A percentile compares a stretch with the other conserved stretches of the same genome.
phyloP scores from a whole-genome alignment of 2,888 invertebrate species.

The Axea sp. region DNA sequence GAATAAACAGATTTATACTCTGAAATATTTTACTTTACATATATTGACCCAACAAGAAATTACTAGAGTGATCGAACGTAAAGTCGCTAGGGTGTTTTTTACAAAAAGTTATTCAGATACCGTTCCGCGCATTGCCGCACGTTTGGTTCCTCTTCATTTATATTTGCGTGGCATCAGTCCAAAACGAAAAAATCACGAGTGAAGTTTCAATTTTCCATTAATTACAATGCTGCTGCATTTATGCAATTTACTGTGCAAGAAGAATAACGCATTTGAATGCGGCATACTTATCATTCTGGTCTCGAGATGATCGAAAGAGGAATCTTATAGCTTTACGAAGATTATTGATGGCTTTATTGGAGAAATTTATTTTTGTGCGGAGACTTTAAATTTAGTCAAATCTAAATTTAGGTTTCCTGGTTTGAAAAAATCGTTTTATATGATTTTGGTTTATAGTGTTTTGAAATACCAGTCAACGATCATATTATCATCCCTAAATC shows the following conservation, averaged over 20 bases:
- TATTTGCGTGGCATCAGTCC: conserved; percentile 36
- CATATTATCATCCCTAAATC: too few species aligned
- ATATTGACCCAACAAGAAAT: conserved; percentile 27
- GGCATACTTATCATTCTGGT: conserved; percentile 12
- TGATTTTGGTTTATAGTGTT: too few species aligned
- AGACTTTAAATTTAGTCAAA: too few species aligned
- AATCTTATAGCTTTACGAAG: not conserved
- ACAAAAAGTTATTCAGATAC: conserved; percentile 33
- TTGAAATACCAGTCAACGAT: too few species aligned
- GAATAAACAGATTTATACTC: too few species aligned
- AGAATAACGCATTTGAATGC: conserved; percentile 2
- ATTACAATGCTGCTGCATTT: conserved; percentile 26
- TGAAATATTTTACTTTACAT: conserved; percentile 42
- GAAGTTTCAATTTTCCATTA: conserved; percentile 48
- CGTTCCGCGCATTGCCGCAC: conserved; percentile 2
- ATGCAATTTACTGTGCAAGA: conserved; percentile 14
- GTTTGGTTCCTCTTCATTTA: conserved; percentile 20
- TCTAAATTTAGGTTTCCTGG: too few species aligned
- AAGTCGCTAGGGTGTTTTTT: conserved; percentile 21
- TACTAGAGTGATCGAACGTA: conserved; percentile 20
- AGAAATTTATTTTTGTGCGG: conserved; percentile 1
- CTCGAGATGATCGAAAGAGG: conserved; percentile 1
- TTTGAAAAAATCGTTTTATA: too few species aligned
- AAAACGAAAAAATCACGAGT: conserved; percentile 38
- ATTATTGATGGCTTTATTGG: conserved; percentile 16